Evolutionary conservation across 2,113 vertebrate species (phyloP).

Genomic region (Perccottus glenii): DNA sequence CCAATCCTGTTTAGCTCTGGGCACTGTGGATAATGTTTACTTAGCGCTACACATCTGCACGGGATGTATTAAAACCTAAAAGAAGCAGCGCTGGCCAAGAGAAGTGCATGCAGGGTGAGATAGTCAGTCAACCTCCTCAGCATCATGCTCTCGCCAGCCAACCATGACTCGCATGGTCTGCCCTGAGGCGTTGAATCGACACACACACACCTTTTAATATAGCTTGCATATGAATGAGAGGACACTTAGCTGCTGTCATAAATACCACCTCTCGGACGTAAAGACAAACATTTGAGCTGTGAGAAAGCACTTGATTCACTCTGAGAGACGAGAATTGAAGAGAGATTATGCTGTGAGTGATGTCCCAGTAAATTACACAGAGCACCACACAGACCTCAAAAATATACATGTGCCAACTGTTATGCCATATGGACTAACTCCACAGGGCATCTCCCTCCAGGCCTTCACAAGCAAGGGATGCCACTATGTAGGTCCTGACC

Average conservation of each 20-base stretch:
- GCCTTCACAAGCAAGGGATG: conserved; percentile 43
- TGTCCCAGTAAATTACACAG: conserved; percentile 46
- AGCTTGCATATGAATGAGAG: conserved; percentile 12
- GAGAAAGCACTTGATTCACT: conserved; percentile 15
- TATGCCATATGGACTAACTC: conserved; percentile 76
- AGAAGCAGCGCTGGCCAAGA: conserved; percentile 6
- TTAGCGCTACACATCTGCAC: conserved; percentile 50
- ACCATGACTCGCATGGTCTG: conserved; percentile 39
- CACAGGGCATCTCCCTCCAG: conserved; percentile 44
- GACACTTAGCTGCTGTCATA: conserved; percentile 37
- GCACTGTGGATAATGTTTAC: conserved; percentile 59
- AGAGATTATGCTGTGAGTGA: conserved; percentile 36
- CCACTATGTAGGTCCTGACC: conserved; percentile 45
- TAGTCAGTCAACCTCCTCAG: conserved; percentile 42
- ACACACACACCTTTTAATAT: conserved; percentile 19
- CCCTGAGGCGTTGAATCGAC: conserved; percentile 25
- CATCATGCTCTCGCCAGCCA: conserved; percentile 32
- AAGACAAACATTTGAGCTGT: conserved; percentile 11
- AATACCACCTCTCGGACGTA: conserved; percentile 42
- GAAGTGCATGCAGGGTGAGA: conserved; percentile 31
- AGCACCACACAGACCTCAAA: conserved; percentile 50
- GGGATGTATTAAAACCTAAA: conserved; percentile 39
- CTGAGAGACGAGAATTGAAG: conserved; percentile 13
- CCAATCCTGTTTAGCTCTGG: conserved; percentile 49
- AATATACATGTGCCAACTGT: conserved; percentile 72